Evolutionary conservation across 2,797 vertebrate species (phyloP), one percentile per base, ranked within the genome.

Genomic region (Hoplostethus atlanticus): DNA sequence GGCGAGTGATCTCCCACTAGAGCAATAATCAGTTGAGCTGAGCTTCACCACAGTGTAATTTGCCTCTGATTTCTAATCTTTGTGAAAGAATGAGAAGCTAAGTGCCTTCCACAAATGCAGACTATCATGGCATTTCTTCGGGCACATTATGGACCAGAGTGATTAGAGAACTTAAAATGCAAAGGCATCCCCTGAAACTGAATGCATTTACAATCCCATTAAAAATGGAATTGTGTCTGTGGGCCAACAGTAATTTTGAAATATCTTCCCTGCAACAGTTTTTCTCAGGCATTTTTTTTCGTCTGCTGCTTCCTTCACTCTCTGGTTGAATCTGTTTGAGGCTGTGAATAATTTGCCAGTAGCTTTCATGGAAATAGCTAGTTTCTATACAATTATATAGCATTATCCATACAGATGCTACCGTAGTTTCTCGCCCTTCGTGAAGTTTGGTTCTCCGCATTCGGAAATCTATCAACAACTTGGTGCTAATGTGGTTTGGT

Each of bases 61-160:
- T 95, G 94, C 94, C 94, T 95, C 94, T 95, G 96, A 96, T 97
- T 96, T 96, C 94, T 95, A 96, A 93, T 93, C 92, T 92, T 93
- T 92, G 89, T 88, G 90, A 93, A 85, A 93, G 88, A 93, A 92
- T 87, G 90, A 58, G 62, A 84, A 83, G 86, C 91, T 91, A 90
- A 91, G 87, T 89, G 87, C 79, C 83, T 90, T 85, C 76, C 87
- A 84, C 87, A 89, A 87, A 91, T 80, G 84, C 85, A 78, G 81
- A 83, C 83, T 74, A 91, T 90, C 85, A 71, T 84, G 88, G 84
- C 85, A 86, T 93, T 93, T 93, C 94, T 94, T 82, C 64, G 85
- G 93, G 92, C 92, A 89, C 87, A 88, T 92, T 93, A 92, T 91
- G 92, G 91, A 92, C 92, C 74, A 44, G 76, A 91, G 92, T 93